Conservation (phyloP, 2,113 vertebrate genomes). For the Pelecanoides urinatrix region DNA sequence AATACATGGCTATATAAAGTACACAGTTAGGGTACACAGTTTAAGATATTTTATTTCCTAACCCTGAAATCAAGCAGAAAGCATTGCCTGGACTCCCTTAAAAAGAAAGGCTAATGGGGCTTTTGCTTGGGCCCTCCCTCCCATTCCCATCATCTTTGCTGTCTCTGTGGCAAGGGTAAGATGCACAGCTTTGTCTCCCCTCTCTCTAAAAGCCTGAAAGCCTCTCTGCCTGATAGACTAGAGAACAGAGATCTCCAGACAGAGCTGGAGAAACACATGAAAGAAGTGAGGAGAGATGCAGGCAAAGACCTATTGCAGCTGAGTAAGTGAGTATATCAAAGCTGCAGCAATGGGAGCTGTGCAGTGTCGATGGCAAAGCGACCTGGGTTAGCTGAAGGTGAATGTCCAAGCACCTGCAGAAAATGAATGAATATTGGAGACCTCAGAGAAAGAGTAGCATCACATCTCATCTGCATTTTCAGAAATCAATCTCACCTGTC, state of each 20-base stretch:
- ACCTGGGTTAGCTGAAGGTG: not conserved
- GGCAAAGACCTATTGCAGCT: not conserved
- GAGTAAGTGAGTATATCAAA: not conserved
- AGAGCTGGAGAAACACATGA: not conserved
- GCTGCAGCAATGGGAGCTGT: not conserved
- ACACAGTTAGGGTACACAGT: not conserved
- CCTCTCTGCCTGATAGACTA: not conserved
- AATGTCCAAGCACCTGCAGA: not conserved
- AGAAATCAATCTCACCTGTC: not conserved
- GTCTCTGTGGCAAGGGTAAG: not conserved
- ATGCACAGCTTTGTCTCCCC: not conserved
- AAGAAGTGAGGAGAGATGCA: not conserved
- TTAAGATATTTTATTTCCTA: not conserved
- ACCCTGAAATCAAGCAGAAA: not conserved
- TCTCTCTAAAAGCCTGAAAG: not conserved
- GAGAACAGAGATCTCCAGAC: not conserved
- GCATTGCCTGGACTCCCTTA: not conserved
- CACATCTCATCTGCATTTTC: not conserved
- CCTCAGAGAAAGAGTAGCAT: not conserved
- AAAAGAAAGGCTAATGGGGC: not conserved
- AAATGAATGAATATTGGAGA: not conserved
- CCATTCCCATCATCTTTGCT: not conserved
- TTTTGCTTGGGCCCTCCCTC: not conserved
- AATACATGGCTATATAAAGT: not conserved
- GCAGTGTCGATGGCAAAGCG: fast-evolving